Base-by-base conservation (phyloP, 2,888 invertebrate species). In the Craniophora ligustri region DNA sequence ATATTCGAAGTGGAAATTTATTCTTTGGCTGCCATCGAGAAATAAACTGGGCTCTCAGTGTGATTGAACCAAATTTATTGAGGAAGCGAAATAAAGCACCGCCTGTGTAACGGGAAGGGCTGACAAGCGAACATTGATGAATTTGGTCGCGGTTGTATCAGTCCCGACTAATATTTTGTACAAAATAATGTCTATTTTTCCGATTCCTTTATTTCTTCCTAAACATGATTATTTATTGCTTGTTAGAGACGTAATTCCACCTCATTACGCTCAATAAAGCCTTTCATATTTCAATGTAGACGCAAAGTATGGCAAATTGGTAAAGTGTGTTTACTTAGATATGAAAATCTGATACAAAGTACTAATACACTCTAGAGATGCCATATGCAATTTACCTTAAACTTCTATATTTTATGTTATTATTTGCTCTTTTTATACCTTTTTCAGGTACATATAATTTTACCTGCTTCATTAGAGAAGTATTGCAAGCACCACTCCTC, bases 1-100 rank as follows among this genome's bases (percentile, higher is more conserved):
- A 90, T 90, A 88, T 89, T 87, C 83, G 74, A 77, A 85, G 85
- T 85, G 85, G 84, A 84, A 89, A 90, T 89, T 86, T 86, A 88
- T 89, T 89, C 83, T 85, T 85, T 82, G 82, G 78, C 80, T 75
- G 76, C 82, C 81, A 84, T 85, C 79, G 79, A 74, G 83, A 87
- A 86, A 84, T 86, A 84, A 85, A 84, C 83, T 83, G 77, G 75
- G 80, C 79, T 82, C 77, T 84, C 79, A 75, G 74, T 78, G 75
- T 82, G 85, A 87, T 87, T 84, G 84, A 81, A 80, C 78, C 70
- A 79, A 86, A 87, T 86, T 87, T 85, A 86, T 85, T 84, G 79
- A 75, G 76, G 79, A 85, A 82, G 82, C 77, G 78, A 76, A 77
- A 79, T 84, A 76, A 86, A 77, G 80, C 78, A 79, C 75, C 68